Base-by-base conservation (phyloP, 2,888 invertebrate genomes). In the Amphiduros pacificus region DNA sequence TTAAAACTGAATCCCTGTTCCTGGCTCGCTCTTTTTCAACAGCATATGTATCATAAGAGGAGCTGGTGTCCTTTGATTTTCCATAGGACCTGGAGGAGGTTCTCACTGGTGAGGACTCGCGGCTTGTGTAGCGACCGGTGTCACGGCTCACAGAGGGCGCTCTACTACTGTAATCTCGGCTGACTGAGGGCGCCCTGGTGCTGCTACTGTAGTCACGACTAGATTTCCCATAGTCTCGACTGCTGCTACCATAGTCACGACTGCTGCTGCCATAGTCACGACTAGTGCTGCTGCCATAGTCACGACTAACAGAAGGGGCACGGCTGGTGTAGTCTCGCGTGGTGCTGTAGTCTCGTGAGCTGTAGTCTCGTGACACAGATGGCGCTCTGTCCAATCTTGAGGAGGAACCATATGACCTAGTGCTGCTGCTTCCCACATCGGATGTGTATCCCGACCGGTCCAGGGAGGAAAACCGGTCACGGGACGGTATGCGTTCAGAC, bases 41-140 rank as follows among this genome's bases (percentile, higher is more conserved):
- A 17, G 56, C 26, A 17, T 50, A 40, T 2, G 52, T 32, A 26
- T 48, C 52, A 51, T 6, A 24, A 22, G 24, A 51, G 6, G 48
- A 48, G 3, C 51, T n/a, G 6, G 52, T 28, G 6, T 31, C 41
- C 32, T 48, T 57, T 20, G 36, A 20, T n/a, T 56, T 24, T 44
- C 48, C 41, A 24, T 48, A 36, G 14, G 51, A 22, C 50, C 58
- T 28, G n/a, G 58, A 58, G 36, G 59, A 26, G n/a, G 59, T 27
- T 22, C 59, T 32, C 2, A 36, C 52, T 14, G 59, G 59, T 26
- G 59, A 59, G 11, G 41, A 26, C 22, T 59, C 59, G 36, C 59
- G 17, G 24, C 52, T 53, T 3, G 51, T 24, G 5, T n/a, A n/a
- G 4, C 44, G 44, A 4, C 44, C 44, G 22, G 22, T 44, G n/a